phyloP scores from a whole-genome alignment of 2,113 vertebrate genomes.

The Sapayoa aenigma region DNA sequence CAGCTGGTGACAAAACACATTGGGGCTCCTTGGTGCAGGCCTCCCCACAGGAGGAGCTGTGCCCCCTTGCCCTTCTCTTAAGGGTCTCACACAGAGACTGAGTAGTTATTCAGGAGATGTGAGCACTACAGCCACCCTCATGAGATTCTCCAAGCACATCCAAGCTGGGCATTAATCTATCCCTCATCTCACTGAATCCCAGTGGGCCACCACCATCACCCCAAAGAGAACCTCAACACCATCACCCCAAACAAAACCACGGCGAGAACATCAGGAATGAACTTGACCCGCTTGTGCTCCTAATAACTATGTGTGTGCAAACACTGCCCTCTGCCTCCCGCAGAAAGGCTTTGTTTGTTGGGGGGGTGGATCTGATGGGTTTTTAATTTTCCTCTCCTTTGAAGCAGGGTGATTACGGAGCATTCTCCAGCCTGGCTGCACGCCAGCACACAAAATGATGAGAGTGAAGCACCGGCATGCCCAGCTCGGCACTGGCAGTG shows the following conservation, averaged over 20 bases:
- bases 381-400: background rate
- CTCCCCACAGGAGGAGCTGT: background rate
- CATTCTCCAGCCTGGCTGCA: background rate
- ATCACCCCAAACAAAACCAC: background rate
- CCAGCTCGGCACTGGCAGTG: background rate
- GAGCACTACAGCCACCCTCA: background rate
- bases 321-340: slow-evolving; percentile 68
- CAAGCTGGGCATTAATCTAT: background rate
- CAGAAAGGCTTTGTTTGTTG: background rate
- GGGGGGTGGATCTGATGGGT: background rate
- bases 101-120: background rate
- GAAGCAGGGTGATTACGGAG: background rate
- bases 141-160: background rate
- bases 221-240: background rate
- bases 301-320: background rate
- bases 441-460: background rate
- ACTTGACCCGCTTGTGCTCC: rapidly evolving
- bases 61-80: background rate
- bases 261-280: background rate
- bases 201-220: background rate
- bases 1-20: rapidly evolving
- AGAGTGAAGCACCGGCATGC: rapidly evolving
- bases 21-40: rapidly evolving
- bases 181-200: background rate
- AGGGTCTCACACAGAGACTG: background rate